Evolutionary conservation across 1,140 invertebrate species (phyloP).

Genomic region (Drosophila nebulosa): DNA sequence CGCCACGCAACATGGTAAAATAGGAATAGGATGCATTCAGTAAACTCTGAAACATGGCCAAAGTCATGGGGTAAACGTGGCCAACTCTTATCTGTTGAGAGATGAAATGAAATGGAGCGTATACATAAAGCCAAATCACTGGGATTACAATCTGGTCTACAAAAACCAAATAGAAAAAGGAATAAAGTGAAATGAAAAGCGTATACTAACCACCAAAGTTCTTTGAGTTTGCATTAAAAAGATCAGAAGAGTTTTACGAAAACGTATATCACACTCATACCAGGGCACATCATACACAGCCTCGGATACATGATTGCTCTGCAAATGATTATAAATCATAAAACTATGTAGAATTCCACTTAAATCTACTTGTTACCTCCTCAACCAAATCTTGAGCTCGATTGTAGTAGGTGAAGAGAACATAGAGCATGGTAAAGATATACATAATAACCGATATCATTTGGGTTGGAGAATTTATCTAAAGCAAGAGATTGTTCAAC

Average conservation of each 20-base stretch:
- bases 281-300: constrained; percentile 61
- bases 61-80: constrained; percentile 78
- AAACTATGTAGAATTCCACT: background rate
- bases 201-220: constrained; percentile 59
- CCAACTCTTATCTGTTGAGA: constrained; percentile 69
- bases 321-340: background rate
- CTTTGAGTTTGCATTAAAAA: constrained; percentile 69
- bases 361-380: constrained; percentile 35
- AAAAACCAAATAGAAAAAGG: constrained; percentile 18
- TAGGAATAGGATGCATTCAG: constrained; percentile 77
- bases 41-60: constrained; percentile 78
- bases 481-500: background rate
- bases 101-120: constrained; percentile 63
- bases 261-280: constrained; percentile 42
- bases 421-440: constrained; percentile 71
- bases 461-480: constrained; percentile 52
- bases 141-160: constrained; percentile 54
- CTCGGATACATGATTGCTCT: constrained; percentile 49
- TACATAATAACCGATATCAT: constrained; percentile 66
- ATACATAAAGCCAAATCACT: constrained; percentile 42
- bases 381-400: constrained; percentile 67
- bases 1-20: constrained; percentile 74
- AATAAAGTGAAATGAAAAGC: constrained; percentile 45
- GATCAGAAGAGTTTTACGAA: constrained; percentile 64
- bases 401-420: constrained; percentile 73